phyloP scores from a whole-genome alignment of 1,140 invertebrate genomes.

The Platorchestia sp. region DNA sequence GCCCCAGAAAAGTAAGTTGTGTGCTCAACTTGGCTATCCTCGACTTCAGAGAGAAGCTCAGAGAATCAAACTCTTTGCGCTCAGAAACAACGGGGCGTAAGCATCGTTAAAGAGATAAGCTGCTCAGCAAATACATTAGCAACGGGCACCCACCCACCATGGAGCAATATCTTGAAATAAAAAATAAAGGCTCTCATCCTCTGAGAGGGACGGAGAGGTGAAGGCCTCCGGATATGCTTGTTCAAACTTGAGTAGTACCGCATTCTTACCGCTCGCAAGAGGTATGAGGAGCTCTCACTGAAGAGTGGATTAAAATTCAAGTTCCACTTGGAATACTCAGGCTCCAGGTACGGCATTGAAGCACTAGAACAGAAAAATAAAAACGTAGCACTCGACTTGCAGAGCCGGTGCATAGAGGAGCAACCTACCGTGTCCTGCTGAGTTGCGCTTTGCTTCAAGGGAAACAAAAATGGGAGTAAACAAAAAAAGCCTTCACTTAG shows the following conservation, averaged over 20 bases:
- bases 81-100: not conserved
- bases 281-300: not conserved
- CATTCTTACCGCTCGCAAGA: not conserved
- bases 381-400: not conserved
- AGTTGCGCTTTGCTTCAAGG: not conserved
- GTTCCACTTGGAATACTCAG: not conserved
- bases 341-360: not conserved
- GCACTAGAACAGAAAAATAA: not conserved
- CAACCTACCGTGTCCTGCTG: not conserved
- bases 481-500: not conserved
- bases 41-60: not conserved
- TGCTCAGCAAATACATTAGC: no score
- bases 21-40: not conserved
- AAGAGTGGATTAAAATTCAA: conserved; percentile 10
- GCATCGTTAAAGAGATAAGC: not conserved
- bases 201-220: not conserved
- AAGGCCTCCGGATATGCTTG: not conserved
- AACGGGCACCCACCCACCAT: no score
- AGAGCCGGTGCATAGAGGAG: not conserved
- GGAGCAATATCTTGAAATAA: no score
- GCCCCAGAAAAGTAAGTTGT: not conserved
- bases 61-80: not conserved
- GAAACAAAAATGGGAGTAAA: not conserved
- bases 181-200: not conserved
- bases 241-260: not conserved